Evolutionary conservation across 2,113 vertebrate species (phyloP), one percentile per base, ranked within the genome.

Genomic region (Syrmaticus mikado): DNA sequence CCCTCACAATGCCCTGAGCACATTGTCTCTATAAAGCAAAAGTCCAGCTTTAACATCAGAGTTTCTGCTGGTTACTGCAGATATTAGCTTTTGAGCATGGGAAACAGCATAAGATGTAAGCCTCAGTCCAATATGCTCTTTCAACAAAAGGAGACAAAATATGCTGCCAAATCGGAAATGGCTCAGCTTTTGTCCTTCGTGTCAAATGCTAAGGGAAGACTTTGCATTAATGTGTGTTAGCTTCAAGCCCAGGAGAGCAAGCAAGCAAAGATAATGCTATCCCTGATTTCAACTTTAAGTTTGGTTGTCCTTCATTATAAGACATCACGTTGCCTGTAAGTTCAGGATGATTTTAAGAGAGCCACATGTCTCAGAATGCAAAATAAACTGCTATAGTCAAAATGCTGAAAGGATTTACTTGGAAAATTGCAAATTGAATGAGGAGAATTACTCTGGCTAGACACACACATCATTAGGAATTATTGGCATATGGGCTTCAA

Each of bases 401-500:
- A 90, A 96, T 91, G 85, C 92, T 96, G 96, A 97, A 92, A 95
- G 87, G 96, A 96, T 32, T 91, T 90, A 95, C 94, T 94, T 92
- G 90, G 96, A 96, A 97, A 97, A 94, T 90, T 92, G 89, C 90
- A 95, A 89, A 97, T 61, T 96, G 94, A 96, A 97, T 95, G 76
- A 95, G 91, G 81, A 93, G 94, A 96, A 97, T 95, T 97, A 91
- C 94, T 94, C 94, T 94, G 96, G 94, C 95, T 96, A 96, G 97
- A 96, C 94, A 93, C 89, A 96, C 86, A 96, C 61, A 34, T 97
- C 94, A 95, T 96, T 96, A 96, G 93, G 96, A 97, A 94, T 97
- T 96, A 96, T 83, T 93, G 96, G 95, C 95, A 88, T 60, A 55
- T 64, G 65, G 84, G 74, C 87, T 96, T 86, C 91, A 77, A 67